Conservation (phyloP, 2,888 invertebrate genomes). For the Sesia bembeciformis region DNA sequence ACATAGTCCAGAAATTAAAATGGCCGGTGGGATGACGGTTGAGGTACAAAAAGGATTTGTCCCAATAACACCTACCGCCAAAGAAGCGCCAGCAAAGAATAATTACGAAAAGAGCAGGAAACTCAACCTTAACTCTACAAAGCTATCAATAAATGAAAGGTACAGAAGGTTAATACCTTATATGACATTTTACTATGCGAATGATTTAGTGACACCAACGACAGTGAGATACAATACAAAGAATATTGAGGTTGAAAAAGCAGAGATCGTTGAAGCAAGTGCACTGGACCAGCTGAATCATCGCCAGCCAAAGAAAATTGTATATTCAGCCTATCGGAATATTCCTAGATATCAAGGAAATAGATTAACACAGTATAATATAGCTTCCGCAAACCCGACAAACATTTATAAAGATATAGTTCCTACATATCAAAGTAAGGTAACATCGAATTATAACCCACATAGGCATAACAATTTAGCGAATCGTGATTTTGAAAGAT, state of each 20-base stretch:
- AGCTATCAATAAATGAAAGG: constrained; percentile 76
- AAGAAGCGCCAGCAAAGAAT: constrained; percentile 19
- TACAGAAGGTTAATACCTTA: constrained; percentile 87
- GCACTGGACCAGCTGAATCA: constrained; percentile 23
- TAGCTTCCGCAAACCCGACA: constrained; percentile 60
- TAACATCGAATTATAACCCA: constrained; percentile 35
- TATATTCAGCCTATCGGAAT: constrained; percentile 38
- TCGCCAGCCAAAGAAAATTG: constrained; percentile 47
- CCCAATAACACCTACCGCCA: constrained; percentile 27
- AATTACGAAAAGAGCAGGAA: constrained; percentile 27
- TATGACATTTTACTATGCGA: constrained; percentile 85
- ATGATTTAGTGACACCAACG: constrained; percentile 66
- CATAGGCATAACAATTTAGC: constrained; percentile 24
- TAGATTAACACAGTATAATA: constrained; percentile 59
- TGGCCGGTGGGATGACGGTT: constrained; percentile 49
- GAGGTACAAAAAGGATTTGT: constrained; percentile 42
- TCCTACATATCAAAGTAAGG: constrained; percentile 35
- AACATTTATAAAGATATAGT: constrained; percentile 50
- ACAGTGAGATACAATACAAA: constrained; percentile 36
- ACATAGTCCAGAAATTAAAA: constrained; percentile 63
- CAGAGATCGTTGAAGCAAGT: constrained; percentile 47
- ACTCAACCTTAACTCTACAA: constrained; percentile 31
- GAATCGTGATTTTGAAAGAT: constrained; percentile 31
- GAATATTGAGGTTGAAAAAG: constrained; percentile 57
- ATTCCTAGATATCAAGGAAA: constrained; percentile 67